Conservation (phyloP, 2,888 invertebrate species). For the Dynastes hyllus region DNA sequence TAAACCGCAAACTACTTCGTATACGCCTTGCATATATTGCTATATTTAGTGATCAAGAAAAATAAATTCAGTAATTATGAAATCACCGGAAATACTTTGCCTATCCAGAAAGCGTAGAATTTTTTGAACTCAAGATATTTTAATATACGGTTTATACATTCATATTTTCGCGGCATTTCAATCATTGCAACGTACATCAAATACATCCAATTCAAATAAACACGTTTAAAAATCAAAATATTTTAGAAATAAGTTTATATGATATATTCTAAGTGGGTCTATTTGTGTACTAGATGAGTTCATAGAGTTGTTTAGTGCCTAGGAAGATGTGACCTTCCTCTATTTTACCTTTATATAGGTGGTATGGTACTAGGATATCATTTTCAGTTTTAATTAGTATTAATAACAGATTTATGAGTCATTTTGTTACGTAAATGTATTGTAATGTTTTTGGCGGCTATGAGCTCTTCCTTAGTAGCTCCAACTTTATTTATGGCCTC, state of each 20-base stretch:
- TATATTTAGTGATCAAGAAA: neutral
- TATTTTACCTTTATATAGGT: too few species aligned
- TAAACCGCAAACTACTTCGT: neutral
- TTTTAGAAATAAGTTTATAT: conserved; percentile 25
- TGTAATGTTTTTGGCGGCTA: too few species aligned
- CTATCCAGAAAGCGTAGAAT: neutral
- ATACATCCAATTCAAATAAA: conserved; percentile 28
- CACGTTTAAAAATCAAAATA: conserved; percentile 20
- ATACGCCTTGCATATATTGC: neutral
- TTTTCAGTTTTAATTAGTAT: too few species aligned
- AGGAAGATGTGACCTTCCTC: too few species aligned
- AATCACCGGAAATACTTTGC: conserved; percentile 3
- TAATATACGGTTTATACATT: conserved; percentile 1
- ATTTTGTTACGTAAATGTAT: too few species aligned
- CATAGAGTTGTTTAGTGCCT: neutral
- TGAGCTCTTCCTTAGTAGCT: too few species aligned
- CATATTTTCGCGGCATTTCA: conserved; percentile 10
- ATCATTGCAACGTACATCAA: conserved; percentile 16
- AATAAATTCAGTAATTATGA: neutral
- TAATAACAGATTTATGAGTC: too few species aligned
- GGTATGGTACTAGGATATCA: too few species aligned
- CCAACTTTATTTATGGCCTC: too few species aligned
- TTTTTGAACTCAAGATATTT: neutral
- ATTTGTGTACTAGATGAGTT: neutral
- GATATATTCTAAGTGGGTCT: conserved; percentile 7